These are phyloP conservation scores for Cosmia trapezina DNA, from an alignment of 2,888 invertebrate genomes.

Conservation along the genomic window DNA sequence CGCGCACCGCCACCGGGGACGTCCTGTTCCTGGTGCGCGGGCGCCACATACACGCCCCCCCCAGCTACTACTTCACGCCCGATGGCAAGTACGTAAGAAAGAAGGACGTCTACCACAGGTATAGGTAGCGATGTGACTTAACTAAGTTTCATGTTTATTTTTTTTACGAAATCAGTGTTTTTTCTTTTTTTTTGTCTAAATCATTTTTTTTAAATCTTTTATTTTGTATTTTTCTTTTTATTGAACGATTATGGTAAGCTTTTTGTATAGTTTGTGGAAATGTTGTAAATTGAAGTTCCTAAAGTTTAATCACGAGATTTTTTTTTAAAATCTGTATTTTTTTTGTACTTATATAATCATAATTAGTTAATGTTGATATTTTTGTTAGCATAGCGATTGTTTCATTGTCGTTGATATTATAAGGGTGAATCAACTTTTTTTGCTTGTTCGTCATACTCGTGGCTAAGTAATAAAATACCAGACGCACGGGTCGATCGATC, in stretches of 20 bases:
- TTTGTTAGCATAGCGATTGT: constrained; percentile 24
- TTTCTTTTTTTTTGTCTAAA: constrained; percentile 27
- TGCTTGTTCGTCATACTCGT: background rate
- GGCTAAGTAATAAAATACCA: no score
- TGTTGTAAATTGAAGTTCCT: constrained; percentile 69
- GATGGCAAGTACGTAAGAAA: constrained; percentile 88
- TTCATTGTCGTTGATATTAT: constrained; percentile 5
- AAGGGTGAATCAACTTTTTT: constrained; percentile 16
- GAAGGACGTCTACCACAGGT: constrained; percentile 86
- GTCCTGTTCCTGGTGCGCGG: constrained; percentile 86
- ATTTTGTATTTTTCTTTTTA: constrained; percentile 47
- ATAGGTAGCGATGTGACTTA: constrained; percentile 77
- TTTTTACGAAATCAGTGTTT: constrained; percentile 47
- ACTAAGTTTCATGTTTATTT: constrained; percentile 43
- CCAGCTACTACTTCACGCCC: constrained; percentile 87
- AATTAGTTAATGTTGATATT: constrained; percentile 22
- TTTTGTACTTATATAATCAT: constrained; percentile 14
- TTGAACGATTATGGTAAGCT: constrained; percentile 38
- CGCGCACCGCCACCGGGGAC: constrained; percentile 78
- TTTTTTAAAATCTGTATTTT: constrained; percentile 20
- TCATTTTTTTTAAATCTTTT: constrained; percentile 9
- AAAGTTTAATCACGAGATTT: constrained; percentile 47
- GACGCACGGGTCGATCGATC: no score
- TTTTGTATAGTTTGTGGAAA: constrained; percentile 47
- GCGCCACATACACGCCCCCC: constrained; percentile 86